Evolutionary conservation across 2,888 invertebrate genomes (phyloP).

Genomic region (Melinaea menophilus): DNA sequence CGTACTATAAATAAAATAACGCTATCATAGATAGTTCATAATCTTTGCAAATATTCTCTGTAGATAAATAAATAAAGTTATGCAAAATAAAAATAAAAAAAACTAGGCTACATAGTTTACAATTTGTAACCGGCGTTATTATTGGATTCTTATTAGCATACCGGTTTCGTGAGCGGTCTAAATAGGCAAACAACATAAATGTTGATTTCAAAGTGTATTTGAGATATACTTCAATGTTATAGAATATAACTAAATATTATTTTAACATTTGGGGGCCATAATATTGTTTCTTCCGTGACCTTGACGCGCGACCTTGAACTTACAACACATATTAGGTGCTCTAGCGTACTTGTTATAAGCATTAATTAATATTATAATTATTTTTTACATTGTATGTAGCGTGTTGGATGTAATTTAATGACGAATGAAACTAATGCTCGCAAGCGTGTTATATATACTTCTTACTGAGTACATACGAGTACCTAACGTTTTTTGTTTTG

Average conservation of each 20-base stretch:
- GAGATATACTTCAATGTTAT: slow-evolving; percentile 8
- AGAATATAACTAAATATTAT: slow-evolving; percentile 1
- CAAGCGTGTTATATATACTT: too few relatives aligned
- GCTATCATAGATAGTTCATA: too few relatives aligned
- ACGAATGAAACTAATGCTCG: too few relatives aligned
- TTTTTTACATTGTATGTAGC: too few relatives aligned
- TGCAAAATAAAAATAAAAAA: slow-evolving; percentile 22
- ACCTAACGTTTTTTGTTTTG: too few relatives aligned
- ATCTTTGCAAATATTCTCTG: background rate
- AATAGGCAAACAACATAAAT: slow-evolving; percentile 5
- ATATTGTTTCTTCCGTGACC: slow-evolving; percentile 48
- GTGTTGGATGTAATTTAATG: too few relatives aligned
- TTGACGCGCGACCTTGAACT: slow-evolving; percentile 61
- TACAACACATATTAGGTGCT: slow-evolving; percentile 20
- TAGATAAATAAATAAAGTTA: slow-evolving; percentile 29
- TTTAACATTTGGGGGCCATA: slow-evolving; percentile 14
- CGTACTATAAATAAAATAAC: too few relatives aligned
- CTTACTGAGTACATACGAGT: too few relatives aligned
- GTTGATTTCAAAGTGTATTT: too few relatives aligned
- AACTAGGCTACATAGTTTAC: slow-evolving; percentile 39
- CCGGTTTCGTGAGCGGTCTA: slow-evolving; percentile 34
- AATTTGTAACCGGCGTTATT: slow-evolving; percentile 35
- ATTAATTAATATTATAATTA: background rate
- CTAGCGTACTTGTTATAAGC: background rate
- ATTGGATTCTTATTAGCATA: slow-evolving; percentile 51